Evolutionary conservation across 2,113 vertebrate genomes (phyloP).

Genomic region (Donacobius atricapilla): DNA sequence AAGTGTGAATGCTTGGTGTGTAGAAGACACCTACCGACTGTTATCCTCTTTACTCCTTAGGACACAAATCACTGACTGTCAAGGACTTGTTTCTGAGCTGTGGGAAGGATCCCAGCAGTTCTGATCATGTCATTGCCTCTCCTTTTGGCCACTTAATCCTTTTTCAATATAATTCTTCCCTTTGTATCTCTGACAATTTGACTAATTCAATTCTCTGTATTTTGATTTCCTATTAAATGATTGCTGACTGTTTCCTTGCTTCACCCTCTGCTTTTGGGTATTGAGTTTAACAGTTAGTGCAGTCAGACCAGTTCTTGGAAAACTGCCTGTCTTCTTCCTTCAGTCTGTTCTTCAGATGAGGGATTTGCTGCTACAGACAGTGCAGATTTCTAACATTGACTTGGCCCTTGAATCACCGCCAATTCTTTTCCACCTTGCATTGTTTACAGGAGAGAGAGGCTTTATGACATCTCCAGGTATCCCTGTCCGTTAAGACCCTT

Average conservation of each 20-base stretch:
- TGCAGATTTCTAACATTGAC: not conserved
- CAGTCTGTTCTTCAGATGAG: not conserved
- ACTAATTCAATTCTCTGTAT: not conserved
- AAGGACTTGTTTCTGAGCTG: not conserved
- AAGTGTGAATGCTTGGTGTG: not conserved
- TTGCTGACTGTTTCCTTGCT: not conserved
- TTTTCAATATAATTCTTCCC: not conserved
- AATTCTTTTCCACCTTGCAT: not conserved
- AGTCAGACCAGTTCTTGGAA: not conserved
- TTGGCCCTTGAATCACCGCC: not conserved
- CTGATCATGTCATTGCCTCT: not conserved
- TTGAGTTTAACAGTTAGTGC: not conserved
- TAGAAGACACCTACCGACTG: not conserved
- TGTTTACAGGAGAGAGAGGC: not conserved
- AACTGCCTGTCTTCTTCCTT: not conserved
- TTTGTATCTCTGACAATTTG: not conserved
- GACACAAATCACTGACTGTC: not conserved
- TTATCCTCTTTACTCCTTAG: not conserved
- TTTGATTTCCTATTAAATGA: not conserved
- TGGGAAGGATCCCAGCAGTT: not conserved
- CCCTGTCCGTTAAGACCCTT: not conserved
- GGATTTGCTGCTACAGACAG: not conserved
- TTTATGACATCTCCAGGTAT: not conserved
- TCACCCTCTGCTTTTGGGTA: not conserved
- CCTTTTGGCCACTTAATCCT: not conserved